phyloP scores from a whole-genome alignment of 1,140 invertebrate species.

The Lerema accius region DNA sequence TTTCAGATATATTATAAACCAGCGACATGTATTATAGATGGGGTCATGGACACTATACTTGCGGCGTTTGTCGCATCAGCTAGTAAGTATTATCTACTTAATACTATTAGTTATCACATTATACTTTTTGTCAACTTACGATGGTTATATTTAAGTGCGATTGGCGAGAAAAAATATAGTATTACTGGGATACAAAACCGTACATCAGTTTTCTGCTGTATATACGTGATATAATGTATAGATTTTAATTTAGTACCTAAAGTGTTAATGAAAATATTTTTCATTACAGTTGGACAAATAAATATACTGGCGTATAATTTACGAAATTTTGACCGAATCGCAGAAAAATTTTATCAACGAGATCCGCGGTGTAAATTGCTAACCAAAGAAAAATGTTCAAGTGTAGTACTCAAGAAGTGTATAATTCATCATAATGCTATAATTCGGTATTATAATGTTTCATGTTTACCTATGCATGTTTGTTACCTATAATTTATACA shows the following conservation, averaged over 20 bases:
- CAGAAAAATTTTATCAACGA: slow-evolving; percentile 52
- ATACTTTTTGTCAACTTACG: too few relatives aligned
- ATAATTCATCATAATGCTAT: slow-evolving; percentile 74
- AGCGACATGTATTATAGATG: slow-evolving; percentile 76
- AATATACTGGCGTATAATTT: slow-evolving; percentile 75
- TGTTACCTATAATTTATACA: too few relatives aligned
- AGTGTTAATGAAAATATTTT: too few relatives aligned
- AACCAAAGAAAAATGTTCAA: slow-evolving; percentile 43
- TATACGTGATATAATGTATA: too few relatives aligned
- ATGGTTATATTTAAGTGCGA: too few relatives aligned
- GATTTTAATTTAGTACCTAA: too few relatives aligned
- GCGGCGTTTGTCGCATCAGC: slow-evolving; percentile 73
- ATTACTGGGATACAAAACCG: too few relatives aligned
- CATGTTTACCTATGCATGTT: too few relatives aligned
- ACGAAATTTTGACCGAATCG: slow-evolving; percentile 66
- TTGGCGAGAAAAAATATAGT: too few relatives aligned
- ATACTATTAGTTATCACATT: too few relatives aligned
- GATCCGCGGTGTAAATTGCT: slow-evolving; percentile 38
- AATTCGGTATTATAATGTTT: slow-evolving; percentile 58
- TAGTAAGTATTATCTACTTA: slow-evolving; percentile 70
- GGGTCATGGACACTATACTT: slow-evolving; percentile 77
- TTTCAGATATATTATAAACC: slow-evolving; percentile 78
- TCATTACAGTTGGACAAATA: slow-evolving; percentile 74
- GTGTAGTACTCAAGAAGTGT: slow-evolving; percentile 62
- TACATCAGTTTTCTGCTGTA: too few relatives aligned